A percentile compares a stretch with the other conserved stretches of the same genome.
phyloP scores from a whole-genome alignment of 2,888 invertebrate species.

The Diarsia mendica region DNA sequence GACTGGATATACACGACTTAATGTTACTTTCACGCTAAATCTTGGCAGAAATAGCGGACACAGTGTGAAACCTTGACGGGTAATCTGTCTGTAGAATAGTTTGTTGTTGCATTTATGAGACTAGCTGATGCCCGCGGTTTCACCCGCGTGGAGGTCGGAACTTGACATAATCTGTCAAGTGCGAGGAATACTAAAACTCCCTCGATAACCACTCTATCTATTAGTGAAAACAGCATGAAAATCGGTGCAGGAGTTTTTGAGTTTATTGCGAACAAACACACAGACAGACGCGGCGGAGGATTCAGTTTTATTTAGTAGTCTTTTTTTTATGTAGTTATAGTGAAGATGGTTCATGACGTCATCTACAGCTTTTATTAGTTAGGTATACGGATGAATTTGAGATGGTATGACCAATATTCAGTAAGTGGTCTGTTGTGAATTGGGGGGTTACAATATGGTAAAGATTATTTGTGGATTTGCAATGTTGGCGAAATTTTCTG shows the following conservation, averaged over 20 bases:
- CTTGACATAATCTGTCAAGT: no score
- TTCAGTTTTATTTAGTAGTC: no score
- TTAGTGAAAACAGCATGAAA: no score
- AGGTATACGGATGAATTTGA: background rate
- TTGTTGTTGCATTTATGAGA: background rate
- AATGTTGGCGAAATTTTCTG: background rate
- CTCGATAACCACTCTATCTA: no score
- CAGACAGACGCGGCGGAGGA: no score
- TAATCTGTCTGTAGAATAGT: slow-evolving; percentile 1
- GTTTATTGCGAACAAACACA: no score
- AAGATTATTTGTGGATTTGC: background rate
- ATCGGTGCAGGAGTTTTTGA: no score
- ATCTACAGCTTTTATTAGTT: background rate
- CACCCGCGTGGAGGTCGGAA: no score
- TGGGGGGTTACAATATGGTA: background rate
- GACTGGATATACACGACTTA: slow-evolving; percentile 22
- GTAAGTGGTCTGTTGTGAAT: background rate
- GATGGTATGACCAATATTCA: background rate
- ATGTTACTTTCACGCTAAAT: slow-evolving; percentile 18
- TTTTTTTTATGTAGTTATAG: no score
- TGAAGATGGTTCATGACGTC: background rate
- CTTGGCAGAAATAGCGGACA: background rate
- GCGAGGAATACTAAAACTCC: no score
- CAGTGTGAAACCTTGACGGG: background rate
- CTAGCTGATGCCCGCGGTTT: no score